These are phyloP conservation scores for Ephydatia muelleri DNA, from an alignment of 37 sponge, comb jelly and placozoan species.

Conservation along the genomic window DNA sequence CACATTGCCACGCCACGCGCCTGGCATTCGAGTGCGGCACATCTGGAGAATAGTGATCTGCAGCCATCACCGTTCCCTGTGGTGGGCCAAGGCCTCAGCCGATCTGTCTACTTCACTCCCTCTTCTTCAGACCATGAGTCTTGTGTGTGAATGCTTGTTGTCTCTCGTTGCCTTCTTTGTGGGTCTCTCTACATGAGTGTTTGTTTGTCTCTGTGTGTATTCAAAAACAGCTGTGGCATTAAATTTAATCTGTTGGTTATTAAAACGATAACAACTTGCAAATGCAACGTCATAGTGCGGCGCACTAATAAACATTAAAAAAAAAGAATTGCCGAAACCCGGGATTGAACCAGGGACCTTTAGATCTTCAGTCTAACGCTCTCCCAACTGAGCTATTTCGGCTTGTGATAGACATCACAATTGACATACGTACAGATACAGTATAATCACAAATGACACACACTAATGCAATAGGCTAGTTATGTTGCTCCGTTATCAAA, in stretches of 20 bases:
- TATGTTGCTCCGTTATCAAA: constrained; percentile 81
- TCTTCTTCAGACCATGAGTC: background rate
- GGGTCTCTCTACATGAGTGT: background rate
- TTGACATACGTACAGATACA: background rate
- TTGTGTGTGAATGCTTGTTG: background rate
- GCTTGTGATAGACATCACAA: constrained; percentile 1
- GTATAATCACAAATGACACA: background rate
- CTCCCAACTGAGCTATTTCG: constrained; percentile 88
- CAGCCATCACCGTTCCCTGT: background rate
- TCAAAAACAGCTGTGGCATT: background rate
- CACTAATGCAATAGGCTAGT: background rate
- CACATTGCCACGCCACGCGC: background rate
- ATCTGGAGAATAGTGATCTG: background rate
- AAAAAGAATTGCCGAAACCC: constrained; percentile 75
- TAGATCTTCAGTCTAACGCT: constrained; percentile 89
- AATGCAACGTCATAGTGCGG: no score
- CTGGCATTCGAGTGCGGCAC: background rate
- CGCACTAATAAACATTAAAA: constrained; percentile 42
- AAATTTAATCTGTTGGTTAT: no score
- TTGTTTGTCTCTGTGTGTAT: background rate
- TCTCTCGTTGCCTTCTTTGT: background rate
- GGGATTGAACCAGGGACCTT: constrained; percentile 87
- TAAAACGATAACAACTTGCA: no score
- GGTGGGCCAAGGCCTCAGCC: background rate
- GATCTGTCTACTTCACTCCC: background rate